A percentile compares a stretch with the other conserved stretches of the same genome.
Conservation (phyloP, 2,888 invertebrate genomes). For the Cyrtodaria siliqua region DNA sequence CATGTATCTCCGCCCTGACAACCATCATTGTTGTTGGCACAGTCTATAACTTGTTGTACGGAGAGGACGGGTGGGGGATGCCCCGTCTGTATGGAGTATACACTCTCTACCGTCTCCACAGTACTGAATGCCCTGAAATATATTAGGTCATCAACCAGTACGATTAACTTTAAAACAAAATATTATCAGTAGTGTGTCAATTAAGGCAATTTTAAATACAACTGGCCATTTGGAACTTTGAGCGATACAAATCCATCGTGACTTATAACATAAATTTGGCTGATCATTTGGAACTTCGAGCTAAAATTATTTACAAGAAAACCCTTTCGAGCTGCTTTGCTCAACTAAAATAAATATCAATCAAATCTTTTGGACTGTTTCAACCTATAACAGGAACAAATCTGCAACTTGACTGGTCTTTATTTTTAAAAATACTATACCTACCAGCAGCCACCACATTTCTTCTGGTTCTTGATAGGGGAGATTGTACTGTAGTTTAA, state of each 20-base stretch:
- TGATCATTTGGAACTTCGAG: too few species aligned
- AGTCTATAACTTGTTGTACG: conserved; percentile 94
- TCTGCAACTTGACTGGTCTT: too few species aligned
- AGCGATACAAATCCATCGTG: too few species aligned
- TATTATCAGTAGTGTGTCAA: too few species aligned
- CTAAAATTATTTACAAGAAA: too few species aligned
- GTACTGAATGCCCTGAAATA: conserved; percentile 91
- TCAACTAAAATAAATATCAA: too few species aligned
- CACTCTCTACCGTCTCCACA: conserved; percentile 91
- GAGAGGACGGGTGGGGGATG: conserved; percentile 89
- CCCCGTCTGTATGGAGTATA: conserved; percentile 90
- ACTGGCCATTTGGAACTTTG: too few species aligned
- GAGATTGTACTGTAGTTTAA: conserved; percentile 89
- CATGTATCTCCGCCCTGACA: conserved; percentile 94
- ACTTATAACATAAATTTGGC: background rate
- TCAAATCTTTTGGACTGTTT: too few species aligned
- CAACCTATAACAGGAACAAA: too few species aligned
- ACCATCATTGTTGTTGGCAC: conserved; percentile 91
- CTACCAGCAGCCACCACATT: conserved; percentile 93
- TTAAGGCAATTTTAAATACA: background rate
- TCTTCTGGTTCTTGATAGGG: conserved; percentile 90
- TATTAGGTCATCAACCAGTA: background rate
- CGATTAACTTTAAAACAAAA: background rate
- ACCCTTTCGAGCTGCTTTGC: too few species aligned
- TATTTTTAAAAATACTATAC: too few species aligned